phyloP scores from a whole-genome alignment of 2,888 invertebrate species.

The Parnassius orleans region DNA sequence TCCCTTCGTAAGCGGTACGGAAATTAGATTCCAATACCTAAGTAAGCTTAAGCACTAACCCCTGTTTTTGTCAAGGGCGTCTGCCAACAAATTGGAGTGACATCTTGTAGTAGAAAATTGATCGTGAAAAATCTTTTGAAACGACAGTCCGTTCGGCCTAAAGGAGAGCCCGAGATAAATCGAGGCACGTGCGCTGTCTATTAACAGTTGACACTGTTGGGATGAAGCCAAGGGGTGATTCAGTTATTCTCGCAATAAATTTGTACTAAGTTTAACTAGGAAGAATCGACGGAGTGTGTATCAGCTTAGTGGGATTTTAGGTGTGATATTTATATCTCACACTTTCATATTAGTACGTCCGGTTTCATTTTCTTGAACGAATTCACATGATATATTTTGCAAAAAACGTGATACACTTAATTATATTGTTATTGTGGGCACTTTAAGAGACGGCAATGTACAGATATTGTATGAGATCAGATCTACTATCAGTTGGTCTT shows the following conservation, averaged over 20 bases:
- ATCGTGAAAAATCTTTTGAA: constrained; percentile 75
- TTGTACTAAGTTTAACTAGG: constrained; percentile 24
- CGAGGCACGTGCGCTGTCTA: constrained; percentile 73
- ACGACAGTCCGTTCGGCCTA: constrained; percentile 46
- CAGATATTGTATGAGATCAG: too few species aligned
- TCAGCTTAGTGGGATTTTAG: constrained; percentile 10
- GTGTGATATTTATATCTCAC: constrained; percentile 5
- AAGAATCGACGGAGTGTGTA: constrained; percentile 23
- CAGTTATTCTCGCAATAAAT: constrained; percentile 30
- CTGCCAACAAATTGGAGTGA: constrained; percentile 75
- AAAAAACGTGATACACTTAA: too few species aligned
- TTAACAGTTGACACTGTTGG: constrained; percentile 74
- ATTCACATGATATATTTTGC: too few species aligned
- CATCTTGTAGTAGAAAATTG: constrained; percentile 73
- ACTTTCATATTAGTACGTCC: constrained; percentile 6
- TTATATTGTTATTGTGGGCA: too few species aligned
- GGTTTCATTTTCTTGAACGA: not conserved
- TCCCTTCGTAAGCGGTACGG: constrained; percentile 62
- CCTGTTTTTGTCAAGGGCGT: constrained; percentile 75
- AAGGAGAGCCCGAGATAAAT: constrained; percentile 60
- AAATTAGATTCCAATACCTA: constrained; percentile 65
- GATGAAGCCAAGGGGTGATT: constrained; percentile 59
- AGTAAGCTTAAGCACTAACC: constrained; percentile 69
- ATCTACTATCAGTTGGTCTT: too few species aligned
- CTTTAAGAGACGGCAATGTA: too few species aligned